phyloP scores from a whole-genome alignment of 2,888 invertebrate genomes.

The Dryobotodes eremita region DNA sequence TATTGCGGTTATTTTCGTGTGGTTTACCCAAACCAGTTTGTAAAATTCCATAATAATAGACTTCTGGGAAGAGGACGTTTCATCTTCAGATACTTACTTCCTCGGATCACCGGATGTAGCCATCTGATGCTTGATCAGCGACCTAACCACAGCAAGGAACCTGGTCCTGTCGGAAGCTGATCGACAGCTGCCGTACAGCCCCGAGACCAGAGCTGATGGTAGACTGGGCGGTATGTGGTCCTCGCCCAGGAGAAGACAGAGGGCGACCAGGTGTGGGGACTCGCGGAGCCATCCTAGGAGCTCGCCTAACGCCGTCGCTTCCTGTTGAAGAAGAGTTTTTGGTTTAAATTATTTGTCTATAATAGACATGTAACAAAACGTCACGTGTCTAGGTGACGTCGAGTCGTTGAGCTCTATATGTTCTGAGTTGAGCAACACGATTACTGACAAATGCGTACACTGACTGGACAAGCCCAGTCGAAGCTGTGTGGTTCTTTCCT shows the following conservation, averaged over 20 bases:
- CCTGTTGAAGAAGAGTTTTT: slow-evolving; percentile 72
- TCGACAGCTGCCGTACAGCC: slow-evolving; percentile 86
- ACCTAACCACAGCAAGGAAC: slow-evolving; percentile 82
- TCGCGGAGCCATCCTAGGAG: slow-evolving; percentile 88
- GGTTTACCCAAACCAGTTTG: neutral
- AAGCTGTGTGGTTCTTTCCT: too few species aligned
- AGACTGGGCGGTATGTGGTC: slow-evolving; percentile 84
- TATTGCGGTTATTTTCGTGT: neutral
- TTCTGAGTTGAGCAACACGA: neutral
- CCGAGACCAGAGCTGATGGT: slow-evolving; percentile 82
- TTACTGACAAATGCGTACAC: neutral
- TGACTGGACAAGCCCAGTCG: too few species aligned
- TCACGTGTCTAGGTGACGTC: neutral
- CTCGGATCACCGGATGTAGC: slow-evolving; percentile 84
- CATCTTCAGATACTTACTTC: slow-evolving; percentile 78
- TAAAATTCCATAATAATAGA: neutral
- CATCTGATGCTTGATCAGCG: slow-evolving; percentile 86
- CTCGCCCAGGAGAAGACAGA: slow-evolving; percentile 87
- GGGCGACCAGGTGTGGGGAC: slow-evolving; percentile 86
- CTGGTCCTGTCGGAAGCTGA: slow-evolving; percentile 80
- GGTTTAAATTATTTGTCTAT: neutral
- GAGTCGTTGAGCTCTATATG: neutral
- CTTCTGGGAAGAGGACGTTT: neutral
- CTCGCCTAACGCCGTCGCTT: slow-evolving; percentile 85
- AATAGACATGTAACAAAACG: too few species aligned